Evolutionary conservation across 1,140 invertebrate species (phyloP).

Genomic region (Drosophila varians): DNA sequence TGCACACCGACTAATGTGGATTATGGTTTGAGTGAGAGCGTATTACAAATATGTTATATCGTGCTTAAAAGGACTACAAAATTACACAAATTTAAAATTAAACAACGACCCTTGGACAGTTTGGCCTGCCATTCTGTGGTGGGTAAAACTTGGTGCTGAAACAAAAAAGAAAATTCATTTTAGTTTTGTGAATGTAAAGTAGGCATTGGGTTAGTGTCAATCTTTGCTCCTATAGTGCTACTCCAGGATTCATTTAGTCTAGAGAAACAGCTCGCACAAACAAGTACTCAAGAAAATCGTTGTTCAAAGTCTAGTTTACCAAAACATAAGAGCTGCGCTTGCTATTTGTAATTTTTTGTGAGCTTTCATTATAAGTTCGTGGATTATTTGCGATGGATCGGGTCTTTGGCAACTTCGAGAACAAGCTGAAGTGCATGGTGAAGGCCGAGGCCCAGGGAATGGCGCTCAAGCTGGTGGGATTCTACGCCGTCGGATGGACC

Average conservation of each 20-base stretch:
- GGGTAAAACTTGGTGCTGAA: constrained; percentile 67
- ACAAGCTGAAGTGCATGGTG: constrained; percentile 40
- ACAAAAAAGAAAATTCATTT: background rate
- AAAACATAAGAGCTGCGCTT: background rate
- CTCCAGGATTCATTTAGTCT: background rate
- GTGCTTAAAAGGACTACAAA: constrained; percentile 40
- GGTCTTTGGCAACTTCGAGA: constrained; percentile 46
- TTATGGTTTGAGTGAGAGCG: background rate
- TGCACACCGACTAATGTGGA: constrained; percentile 8
- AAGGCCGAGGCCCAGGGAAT: constrained; percentile 56
- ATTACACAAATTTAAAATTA: constrained; percentile 42
- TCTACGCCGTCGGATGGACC: constrained; percentile 68
- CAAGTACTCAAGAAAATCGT: background rate
- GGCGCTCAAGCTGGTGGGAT: constrained; percentile 64
- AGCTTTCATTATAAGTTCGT: background rate
- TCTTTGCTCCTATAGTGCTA: background rate
- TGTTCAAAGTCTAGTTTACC: background rate
- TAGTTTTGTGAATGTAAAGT: background rate
- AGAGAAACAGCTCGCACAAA: background rate
- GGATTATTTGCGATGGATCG: constrained; percentile 41
- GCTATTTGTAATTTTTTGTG: background rate
- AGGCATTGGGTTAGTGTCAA: background rate
- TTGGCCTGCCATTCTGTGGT: constrained; percentile 79
- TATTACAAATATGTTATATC: constrained; percentile 29
- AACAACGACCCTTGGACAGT: constrained; percentile 69